Percentiles rank a stretch among this genome's conserved stretches.
phyloP scores from a whole-genome alignment of 1,140 invertebrate species.

The Drosophila parvula region DNA sequence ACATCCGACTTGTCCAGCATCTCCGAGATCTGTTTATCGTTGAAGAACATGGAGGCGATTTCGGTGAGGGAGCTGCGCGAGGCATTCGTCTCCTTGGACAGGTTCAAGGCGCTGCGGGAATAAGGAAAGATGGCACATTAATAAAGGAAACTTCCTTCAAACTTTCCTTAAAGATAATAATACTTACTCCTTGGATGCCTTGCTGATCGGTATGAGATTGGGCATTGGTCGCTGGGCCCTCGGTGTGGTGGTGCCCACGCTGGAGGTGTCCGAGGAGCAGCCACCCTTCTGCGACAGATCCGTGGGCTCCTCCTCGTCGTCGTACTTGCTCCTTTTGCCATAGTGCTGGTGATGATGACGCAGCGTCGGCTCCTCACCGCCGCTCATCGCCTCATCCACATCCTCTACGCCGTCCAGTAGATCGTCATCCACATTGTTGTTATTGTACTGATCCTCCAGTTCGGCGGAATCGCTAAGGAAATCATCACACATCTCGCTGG shows the following conservation, averaged over 20 bases:
- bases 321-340: conserved; percentile 73
- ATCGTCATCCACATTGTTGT: conserved; percentile 80
- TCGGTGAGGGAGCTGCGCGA: conserved; percentile 74
- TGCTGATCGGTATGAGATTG: conserved; percentile 88
- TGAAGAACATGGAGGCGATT: conserved; percentile 80
- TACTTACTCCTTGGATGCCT: conserved; percentile 75
- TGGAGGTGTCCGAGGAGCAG: conserved; percentile 82
- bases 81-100: conserved; percentile 74
- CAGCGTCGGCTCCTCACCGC: conserved; percentile 44
- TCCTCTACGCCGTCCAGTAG: conserved; percentile 56
- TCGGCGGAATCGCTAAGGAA: conserved; percentile 80
- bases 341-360: conserved; percentile 41
- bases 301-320: conserved; percentile 85
- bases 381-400: conserved; percentile 44
- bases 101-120: conserved; percentile 61
- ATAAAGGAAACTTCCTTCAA: not conserved
- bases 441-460: conserved; percentile 79
- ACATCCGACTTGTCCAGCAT: conserved; percentile 81
- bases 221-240: conserved; percentile 87
- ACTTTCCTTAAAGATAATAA: too few relatives aligned
- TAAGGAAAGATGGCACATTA: not conserved
- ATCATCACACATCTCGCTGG: conserved; percentile 86
- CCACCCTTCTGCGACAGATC: conserved; percentile 84
- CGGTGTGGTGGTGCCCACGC: conserved; percentile 73
- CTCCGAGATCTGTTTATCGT: conserved; percentile 79